Evolutionary conservation across 2,888 invertebrate genomes (phyloP).

Genomic region (Mantis religiosa): DNA sequence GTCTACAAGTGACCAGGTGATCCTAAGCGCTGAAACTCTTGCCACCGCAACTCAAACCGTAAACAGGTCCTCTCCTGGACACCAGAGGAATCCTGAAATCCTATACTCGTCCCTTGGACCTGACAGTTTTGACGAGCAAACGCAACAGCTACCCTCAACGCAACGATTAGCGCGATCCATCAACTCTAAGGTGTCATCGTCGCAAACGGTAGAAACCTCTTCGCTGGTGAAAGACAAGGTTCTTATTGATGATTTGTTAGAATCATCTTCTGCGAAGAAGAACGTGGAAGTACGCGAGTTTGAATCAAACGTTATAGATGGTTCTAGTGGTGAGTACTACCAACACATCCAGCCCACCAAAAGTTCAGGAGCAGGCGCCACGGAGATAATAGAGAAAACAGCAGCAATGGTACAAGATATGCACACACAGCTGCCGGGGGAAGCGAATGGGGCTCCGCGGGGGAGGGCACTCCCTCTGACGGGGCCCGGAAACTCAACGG

Average conservation of each 20-base stretch:
- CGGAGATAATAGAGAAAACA: neutral
- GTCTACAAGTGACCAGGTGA: neutral
- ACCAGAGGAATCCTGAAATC: neutral
- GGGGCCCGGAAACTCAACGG: conserved; percentile 53
- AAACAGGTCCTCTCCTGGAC: neutral
- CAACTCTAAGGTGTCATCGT: neutral
- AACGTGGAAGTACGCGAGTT: conserved; percentile 43
- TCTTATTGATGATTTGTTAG: neutral
- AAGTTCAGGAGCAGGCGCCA: neutral
- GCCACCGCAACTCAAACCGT: neutral
- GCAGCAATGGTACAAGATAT: conserved; percentile 34
- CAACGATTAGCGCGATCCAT: neutral
- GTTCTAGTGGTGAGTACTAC: conserved; percentile 39
- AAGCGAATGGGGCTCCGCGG: conserved; percentile 71
- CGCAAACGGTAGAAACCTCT: neutral
- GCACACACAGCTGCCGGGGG: conserved; percentile 55
- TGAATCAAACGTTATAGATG: conserved; percentile 34
- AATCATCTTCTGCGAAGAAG: neutral
- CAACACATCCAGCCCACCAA: conserved; percentile 35
- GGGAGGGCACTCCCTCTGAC: conserved; percentile 59
- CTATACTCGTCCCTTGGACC: neutral
- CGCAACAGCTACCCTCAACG: neutral
- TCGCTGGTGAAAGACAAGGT: neutral
- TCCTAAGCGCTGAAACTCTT: neutral
- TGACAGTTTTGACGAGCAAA: neutral